phyloP scores from a whole-genome alignment of 2,888 invertebrate species.

The Spisula subtruncata region DNA sequence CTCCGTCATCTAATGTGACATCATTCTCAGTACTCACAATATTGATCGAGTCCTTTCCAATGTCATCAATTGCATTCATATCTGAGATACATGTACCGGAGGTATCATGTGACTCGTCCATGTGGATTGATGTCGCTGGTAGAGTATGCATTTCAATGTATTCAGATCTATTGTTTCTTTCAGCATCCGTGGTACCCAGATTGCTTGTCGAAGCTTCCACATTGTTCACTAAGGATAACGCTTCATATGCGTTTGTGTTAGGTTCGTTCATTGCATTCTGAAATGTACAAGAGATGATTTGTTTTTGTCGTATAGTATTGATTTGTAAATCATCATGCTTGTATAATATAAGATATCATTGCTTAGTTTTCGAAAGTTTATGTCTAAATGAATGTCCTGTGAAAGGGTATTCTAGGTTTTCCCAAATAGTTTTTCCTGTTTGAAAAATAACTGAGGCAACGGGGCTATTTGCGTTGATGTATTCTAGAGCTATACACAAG shows the following conservation, averaged over 20 bases:
- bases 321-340: not conserved
- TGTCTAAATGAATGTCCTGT: not conserved
- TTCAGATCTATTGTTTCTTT: conserved; percentile 18
- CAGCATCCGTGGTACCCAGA: not conserved
- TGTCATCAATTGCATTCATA: conserved; percentile 24
- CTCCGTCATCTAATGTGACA: not conserved
- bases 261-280: not conserved
- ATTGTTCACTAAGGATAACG: not conserved
- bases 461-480: no score
- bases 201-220: not conserved
- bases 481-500: no score
- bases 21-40: not conserved
- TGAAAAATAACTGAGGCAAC: no score
- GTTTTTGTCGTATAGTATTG: not conserved
- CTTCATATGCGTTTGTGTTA: not conserved
- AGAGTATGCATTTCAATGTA: not conserved
- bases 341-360: not conserved
- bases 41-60: conserved; percentile 30
- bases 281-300: not conserved
- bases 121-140: no score
- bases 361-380: not conserved
- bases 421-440: no score
- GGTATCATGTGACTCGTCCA: no score
- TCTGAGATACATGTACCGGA: not conserved
- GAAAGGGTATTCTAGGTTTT: no score